Evolutionary conservation across 2,888 invertebrate species (phyloP), one percentile per base, ranked within the genome.

Genomic region (Biston stratarius): DNA sequence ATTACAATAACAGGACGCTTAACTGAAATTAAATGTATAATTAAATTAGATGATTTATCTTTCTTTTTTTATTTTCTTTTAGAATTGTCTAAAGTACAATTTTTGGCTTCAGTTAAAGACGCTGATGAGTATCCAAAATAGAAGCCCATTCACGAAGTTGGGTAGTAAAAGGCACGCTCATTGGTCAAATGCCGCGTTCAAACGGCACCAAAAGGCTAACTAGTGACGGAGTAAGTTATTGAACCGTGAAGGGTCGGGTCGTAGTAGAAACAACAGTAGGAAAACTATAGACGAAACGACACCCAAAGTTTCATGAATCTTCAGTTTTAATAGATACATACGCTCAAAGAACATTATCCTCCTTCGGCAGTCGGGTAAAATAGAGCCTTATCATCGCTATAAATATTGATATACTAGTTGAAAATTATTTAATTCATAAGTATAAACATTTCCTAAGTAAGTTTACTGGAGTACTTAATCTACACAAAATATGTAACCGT

Each of bases 171-270:
- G 55, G 63, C 59, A 53, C 52, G 58, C 60, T 67, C 63, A 55
- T 55, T 63, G 67, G 59, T 63, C 59, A 67, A 63, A 63, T 55
- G 52, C 40, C 51, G 38, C 62, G 38, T 63, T 63, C 60, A 56
- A 63, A 67, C 48, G 48, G 53, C 47, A 63, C 38, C 60, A 45
- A 67, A 62, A 67, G 63, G 63, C 63, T 67, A 63, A 66, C 66
- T 58, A 58, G 55, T 58, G 48, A 53, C 55, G 63, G 55, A 38
- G 34, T 67, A 53, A 63, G 36, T 67, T 67, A 63, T 67, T 60
- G 60, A 63, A 60, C 67, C 67, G 67, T 63, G n/a, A 67, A 63
- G 59, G 55, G 63, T 33, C 12, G n/a, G 24, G 45, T 11, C 63
- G 51, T 14, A 60, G 67, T 33, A 33, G 0, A 60, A 45, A 7